Evolutionary conservation across 2,888 invertebrate species (phyloP).

Genomic region (Drosophila parthenogenetica): DNA sequence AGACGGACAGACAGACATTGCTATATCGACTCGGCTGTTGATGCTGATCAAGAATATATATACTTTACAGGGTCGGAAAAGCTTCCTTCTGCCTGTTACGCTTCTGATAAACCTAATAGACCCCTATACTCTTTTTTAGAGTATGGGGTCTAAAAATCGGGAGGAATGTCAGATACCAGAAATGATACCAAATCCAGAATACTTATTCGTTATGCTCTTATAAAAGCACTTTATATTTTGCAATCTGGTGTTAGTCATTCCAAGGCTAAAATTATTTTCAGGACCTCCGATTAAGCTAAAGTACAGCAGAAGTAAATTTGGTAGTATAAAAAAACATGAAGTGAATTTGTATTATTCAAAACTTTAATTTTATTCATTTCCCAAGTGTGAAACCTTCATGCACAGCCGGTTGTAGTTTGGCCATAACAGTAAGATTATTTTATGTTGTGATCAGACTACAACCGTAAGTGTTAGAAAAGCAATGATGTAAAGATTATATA

Average conservation of each 20-base stretch:
- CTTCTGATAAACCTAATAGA: too few relatives aligned
- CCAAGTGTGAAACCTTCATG: neutral
- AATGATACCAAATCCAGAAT: constrained; percentile 29
- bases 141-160: too few relatives aligned
- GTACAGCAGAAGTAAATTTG: neutral
- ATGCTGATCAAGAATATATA: too few relatives aligned
- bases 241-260: constrained; percentile 21
- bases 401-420: constrained; percentile 20
- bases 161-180: neutral
- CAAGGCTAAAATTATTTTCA: constrained; percentile 33
- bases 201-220: constrained; percentile 47
- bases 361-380: neutral
- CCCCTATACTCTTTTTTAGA: too few relatives aligned
- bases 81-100: too few relatives aligned
- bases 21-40: too few relatives aligned
- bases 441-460: constrained; percentile 21
- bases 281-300: neutral
- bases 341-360: neutral
- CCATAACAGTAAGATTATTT: neutral
- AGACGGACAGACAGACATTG: too few relatives aligned
- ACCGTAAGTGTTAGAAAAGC: neutral
- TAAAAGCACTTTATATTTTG: constrained; percentile 36
- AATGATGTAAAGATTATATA: neutral
- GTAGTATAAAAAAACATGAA: too few relatives aligned
- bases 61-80: too few relatives aligned